Percentiles rank a stretch among this genome's conserved stretches.
These are phyloP conservation scores for Tinea trinotella DNA, from an alignment of 2,888 invertebrate species.

Conservation along the genomic window DNA sequence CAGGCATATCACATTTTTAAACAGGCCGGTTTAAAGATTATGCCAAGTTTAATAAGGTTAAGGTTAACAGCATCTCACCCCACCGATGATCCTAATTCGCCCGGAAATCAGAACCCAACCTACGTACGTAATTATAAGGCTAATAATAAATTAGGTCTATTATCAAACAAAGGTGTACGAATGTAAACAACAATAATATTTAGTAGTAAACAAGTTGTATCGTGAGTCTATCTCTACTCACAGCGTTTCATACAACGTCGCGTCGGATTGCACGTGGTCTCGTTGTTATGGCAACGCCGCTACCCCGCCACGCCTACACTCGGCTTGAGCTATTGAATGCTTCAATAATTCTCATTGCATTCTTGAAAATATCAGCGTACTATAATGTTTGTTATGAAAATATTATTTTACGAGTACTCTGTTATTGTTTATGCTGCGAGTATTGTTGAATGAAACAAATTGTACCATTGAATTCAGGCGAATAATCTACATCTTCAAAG, in stretches of 20 bases:
- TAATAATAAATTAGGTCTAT: too few species aligned
- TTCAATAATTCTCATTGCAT: constrained; percentile 1
- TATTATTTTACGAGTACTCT: constrained; percentile 1
- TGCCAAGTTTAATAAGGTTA: too few species aligned
- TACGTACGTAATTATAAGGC: too few species aligned
- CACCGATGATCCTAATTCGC: too few species aligned
- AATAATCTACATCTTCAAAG: too few species aligned
- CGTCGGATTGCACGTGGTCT: constrained; percentile 23
- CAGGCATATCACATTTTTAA: too few species aligned
- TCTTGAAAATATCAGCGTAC: constrained; percentile 8
- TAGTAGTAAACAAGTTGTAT: constrained; percentile 1
- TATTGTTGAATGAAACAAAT: constrained; percentile 1
- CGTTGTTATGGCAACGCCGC: constrained; percentile 29
- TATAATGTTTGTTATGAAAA: constrained; percentile 10
- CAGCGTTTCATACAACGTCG: neutral
- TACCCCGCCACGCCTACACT: constrained; percentile 19
- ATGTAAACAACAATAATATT: neutral
- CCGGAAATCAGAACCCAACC: too few species aligned
- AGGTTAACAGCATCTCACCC: too few species aligned
- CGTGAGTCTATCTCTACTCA: constrained; percentile 12
- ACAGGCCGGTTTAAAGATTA: too few species aligned
- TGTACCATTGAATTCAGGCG: too few species aligned
- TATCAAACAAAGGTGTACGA: neutral
- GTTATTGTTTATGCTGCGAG: neutral
- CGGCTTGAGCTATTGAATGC: constrained; percentile 14